A percentile compares a stretch with the other conserved stretches of the same genome.
phyloP scores from a whole-genome alignment of 2,113 vertebrate species.

The Clinocottus analis region DNA sequence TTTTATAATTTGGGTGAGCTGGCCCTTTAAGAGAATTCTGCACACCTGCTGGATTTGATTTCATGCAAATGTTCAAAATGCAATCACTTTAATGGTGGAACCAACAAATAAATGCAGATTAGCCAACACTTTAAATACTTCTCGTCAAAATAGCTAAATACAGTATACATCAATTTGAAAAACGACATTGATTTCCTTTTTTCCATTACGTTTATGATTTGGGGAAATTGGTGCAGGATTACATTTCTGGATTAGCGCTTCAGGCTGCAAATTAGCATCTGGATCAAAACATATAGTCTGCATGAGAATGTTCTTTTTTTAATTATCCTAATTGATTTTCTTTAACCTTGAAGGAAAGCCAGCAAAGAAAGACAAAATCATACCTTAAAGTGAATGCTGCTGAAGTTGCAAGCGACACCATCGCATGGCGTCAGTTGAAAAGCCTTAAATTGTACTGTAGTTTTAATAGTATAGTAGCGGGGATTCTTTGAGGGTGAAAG shows the following conservation, averaged over 20 bases:
- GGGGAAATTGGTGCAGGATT: background rate
- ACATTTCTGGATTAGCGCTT: background rate
- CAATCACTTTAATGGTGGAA: background rate
- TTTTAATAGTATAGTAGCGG: background rate
- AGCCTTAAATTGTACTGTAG: background rate
- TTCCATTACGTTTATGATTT: background rate
- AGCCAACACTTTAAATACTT: background rate
- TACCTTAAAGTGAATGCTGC: background rate
- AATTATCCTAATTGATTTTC: background rate
- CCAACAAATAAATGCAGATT: background rate
- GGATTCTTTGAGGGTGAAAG: conserved; percentile 7
- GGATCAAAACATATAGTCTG: background rate
- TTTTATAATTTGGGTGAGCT: background rate
- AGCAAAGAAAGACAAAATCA: background rate
- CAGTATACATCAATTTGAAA: background rate
- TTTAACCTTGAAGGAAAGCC: conserved; percentile 3
- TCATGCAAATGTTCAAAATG: background rate
- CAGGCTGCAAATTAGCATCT: background rate
- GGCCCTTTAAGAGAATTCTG: background rate
- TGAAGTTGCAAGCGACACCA: background rate
- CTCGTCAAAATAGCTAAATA: background rate
- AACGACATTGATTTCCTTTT: background rate
- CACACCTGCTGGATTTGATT: background rate
- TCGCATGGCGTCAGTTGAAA: background rate
- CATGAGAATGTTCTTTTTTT: background rate